These are phyloP conservation scores for Macaria notata DNA, from an alignment of 2,888 invertebrate genomes.

Conservation along the genomic window DNA sequence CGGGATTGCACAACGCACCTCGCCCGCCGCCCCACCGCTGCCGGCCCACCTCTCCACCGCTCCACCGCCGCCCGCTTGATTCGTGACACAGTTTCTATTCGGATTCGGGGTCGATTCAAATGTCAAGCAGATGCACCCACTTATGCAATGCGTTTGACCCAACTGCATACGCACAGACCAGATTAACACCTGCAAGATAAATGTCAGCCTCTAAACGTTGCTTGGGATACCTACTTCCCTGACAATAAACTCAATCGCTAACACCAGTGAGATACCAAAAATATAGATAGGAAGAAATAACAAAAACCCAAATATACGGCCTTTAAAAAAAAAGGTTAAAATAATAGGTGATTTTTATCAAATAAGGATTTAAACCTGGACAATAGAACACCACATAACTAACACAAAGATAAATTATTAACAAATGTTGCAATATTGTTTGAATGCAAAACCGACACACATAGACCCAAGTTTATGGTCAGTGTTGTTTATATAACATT, in stretches of 20 bases:
- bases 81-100: constrained; percentile 82
- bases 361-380: too few species aligned
- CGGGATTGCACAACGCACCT: constrained; percentile 79
- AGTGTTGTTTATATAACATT: constrained; percentile 43
- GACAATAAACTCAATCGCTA: too few species aligned
- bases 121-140: constrained; percentile 80
- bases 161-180: constrained; percentile 42
- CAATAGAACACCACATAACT: too few species aligned
- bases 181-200: constrained; percentile 17
- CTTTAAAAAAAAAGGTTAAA: too few species aligned
- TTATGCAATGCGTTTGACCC: constrained; percentile 73
- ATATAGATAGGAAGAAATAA: too few species aligned
- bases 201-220: background rate
- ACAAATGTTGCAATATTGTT: too few species aligned
- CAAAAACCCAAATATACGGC: too few species aligned
- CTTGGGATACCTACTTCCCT: too few species aligned
- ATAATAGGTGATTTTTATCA: too few species aligned
- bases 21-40: constrained; percentile 39
- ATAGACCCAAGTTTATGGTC: constrained; percentile 47
- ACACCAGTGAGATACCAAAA: too few species aligned
- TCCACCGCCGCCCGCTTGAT: constrained; percentile 53
- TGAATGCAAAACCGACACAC: too few species aligned
- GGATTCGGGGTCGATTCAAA: constrained; percentile 82
- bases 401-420: too few species aligned
- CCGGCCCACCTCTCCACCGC: constrained; percentile 44